Base-by-base conservation (phyloP, 2,888 invertebrate species). In the Campoplex capitator region DNA sequence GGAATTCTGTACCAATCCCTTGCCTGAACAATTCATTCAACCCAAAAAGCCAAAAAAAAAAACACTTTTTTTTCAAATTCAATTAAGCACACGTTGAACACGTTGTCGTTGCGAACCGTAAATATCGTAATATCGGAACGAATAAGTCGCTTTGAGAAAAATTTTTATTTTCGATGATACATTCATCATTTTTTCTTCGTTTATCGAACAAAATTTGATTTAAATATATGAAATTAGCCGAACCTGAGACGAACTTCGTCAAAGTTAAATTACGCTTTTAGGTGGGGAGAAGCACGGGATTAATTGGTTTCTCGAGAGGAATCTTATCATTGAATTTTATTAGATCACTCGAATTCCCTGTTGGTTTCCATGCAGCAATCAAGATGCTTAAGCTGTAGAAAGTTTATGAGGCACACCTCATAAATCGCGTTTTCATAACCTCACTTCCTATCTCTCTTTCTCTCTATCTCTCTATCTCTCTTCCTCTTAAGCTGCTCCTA, bases 11-110 rank as follows among this genome's bases (percentile, higher is more conserved):
- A 68, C 35, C 65, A 62, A 70, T 45, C 70, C 51, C 38, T 48
- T 56, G 65, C 77, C 58, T 35, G 56, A 62, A 58, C 76, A 38
- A 71, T 71, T 48, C n/a, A 71, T 71, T 16, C 79, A 48, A 48
- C 45, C 32, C 42, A 48, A 32, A 70, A 70, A 28, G 3, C 28
- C 23, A 23, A 23, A 28, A 56, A 56, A 56, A 70, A 56, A 71
- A 45, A 45, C 11, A 28, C 45, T 70, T 62, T 74, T 83, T 83
- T 74, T 75, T 56, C 4, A 42, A 42, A 84, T 75, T 54, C 76
- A 76, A 68, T 85, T 85, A 48, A 65, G 68, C 75, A 71, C 75
- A 71, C 70, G 70, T 54, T 45, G 67, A 71, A 71, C 65, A 71
- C 65, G 62, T 81, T 65, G 51, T 80, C 51, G 54, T 71, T 76